Base-by-base conservation (phyloP, 2,113 vertebrate genomes). In the Nettapus auritus region DNA sequence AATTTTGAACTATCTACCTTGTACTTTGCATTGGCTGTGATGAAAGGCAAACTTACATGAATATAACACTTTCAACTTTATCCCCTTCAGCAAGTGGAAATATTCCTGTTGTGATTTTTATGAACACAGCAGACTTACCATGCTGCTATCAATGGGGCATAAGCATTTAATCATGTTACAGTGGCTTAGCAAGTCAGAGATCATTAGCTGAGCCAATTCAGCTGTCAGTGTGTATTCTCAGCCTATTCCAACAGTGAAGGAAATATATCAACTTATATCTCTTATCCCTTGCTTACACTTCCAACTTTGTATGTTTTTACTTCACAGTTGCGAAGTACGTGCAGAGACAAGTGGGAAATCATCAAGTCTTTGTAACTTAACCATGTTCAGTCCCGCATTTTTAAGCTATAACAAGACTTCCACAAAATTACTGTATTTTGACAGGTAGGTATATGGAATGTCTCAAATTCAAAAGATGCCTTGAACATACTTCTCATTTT, bases 401-500 rank as follows among this genome's bases (percentile, higher is more conserved):
- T 60, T 31, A 50, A 75, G 56, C 42, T 56, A 31, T 1, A 33
- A 11, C 40, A 78, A 60, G 14, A 34, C 25, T 42, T 13, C 40
- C 67, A 17, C 2, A 6, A 4, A 33, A 48, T 1, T 0, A 29
- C 87, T 25, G 46, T 34, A 33, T n/a, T 83, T 11, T 63, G 40
- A 20, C 75, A 92, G 66, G 63, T 3, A 71, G 82, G 38, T 20
- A 11, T n/a, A 10, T 0, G n/a, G 46, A 19, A 25, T 3, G 11
- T 2, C 31, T n/a, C 60, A 4, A 11, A 11, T 33, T 33, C 21
- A 6, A 18, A 36, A 23, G 80, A 6, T 31, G 57, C 5, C 44
- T 33, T 44, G 59, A 88, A 97, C 98, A 13, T 97, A 99, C 99
- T 99, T 99, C 80, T 99, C 99, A 6, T 99, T 99, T 90, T 99